Evolutionary conservation across 2,113 vertebrate species (phyloP).

Genomic region (Aptenodytes patagonicus): DNA sequence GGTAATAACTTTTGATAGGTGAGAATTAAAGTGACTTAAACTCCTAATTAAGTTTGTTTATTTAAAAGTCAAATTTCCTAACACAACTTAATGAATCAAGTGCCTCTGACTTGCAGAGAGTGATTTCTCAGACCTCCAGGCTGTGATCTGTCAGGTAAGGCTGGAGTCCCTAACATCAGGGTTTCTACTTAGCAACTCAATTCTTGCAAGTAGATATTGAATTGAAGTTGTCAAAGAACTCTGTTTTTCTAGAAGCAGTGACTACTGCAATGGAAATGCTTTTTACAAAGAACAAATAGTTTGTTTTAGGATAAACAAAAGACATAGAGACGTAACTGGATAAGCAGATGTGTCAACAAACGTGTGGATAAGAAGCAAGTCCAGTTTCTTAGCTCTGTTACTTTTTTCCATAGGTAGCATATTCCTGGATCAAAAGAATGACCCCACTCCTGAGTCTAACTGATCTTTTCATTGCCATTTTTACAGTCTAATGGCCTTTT

Average conservation of each 20-base stretch:
- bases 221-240: not conserved
- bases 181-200: not conserved
- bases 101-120: not conserved
- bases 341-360: not conserved
- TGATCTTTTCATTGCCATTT: not conserved
- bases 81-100: not conserved
- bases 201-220: not conserved
- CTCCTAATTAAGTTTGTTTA: not conserved
- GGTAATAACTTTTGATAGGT: not conserved
- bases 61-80: not conserved
- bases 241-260: not conserved
- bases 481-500: not conserved
- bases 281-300: not conserved
- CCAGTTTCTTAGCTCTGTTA: not conserved
- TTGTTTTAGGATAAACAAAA: not conserved
- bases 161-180: not conserved
- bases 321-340: accelerated
- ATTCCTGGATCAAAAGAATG: not conserved
- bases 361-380: not conserved
- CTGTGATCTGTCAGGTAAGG: not conserved
- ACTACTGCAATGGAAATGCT: not conserved
- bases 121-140: not conserved
- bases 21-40: not conserved
- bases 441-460: not conserved
- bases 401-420: not conserved